Conservation (phyloP, 2,888 invertebrate genomes). For the Oeneis ivallda region DNA sequence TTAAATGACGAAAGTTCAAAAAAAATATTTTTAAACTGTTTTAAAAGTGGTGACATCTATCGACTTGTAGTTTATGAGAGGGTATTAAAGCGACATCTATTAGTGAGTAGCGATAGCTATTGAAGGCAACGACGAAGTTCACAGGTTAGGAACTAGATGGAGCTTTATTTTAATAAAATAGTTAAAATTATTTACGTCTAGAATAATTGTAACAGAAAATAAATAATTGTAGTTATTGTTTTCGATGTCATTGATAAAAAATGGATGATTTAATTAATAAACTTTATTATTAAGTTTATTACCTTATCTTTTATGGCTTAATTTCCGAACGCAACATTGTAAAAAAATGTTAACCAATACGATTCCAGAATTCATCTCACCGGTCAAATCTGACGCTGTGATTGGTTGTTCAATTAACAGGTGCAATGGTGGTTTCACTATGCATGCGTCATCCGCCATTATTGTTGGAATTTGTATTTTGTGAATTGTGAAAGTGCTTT, state of each 20-base stretch:
- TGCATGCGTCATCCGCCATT: conserved; percentile 82
- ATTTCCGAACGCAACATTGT: conserved; percentile 40
- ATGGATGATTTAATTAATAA: no score
- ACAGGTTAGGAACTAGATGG: background rate
- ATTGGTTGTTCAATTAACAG: conserved; percentile 66
- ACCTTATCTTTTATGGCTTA: background rate
- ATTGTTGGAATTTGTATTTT: conserved; percentile 47
- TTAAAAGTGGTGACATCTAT: background rate
- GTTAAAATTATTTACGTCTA: no score
- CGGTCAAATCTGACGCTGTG: conserved; percentile 61
- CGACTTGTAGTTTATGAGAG: background rate
- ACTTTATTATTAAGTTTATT: background rate
- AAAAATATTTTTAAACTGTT: background rate
- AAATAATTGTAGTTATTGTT: no score
- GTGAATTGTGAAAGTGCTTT: conserved; percentile 69
- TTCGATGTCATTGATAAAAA: no score
- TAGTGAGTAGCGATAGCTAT: background rate
- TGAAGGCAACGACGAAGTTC: background rate
- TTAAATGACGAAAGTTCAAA: no score
- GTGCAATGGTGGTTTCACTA: conserved; percentile 69
- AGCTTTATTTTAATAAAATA: background rate
- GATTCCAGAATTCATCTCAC: conserved; percentile 61
- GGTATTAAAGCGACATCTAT: conserved; percentile 3
- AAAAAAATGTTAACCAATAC: conserved; percentile 63
- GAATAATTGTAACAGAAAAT: no score